These are phyloP conservation scores for Lithophane semibrunnea DNA, from an alignment of 2,888 invertebrate species.

Conservation along the genomic window DNA sequence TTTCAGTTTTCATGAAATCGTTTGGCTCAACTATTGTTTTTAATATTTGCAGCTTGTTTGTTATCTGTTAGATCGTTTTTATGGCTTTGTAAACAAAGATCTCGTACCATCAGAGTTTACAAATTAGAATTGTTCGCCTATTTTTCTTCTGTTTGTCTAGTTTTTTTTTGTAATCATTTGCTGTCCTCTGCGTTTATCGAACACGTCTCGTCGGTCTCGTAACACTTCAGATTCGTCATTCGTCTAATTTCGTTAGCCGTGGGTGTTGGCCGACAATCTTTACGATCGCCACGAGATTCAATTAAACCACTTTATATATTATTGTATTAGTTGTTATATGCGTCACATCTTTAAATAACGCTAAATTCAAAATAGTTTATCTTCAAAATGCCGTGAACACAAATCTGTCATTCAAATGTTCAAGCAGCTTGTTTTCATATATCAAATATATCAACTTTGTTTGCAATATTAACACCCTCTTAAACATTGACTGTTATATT, in stretches of 20 bases:
- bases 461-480: slow-evolving; percentile 51
- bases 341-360: slow-evolving; percentile 48
- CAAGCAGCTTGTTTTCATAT: slow-evolving; percentile 33
- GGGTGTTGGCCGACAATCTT: slow-evolving; percentile 74
- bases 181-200: slow-evolving; percentile 39
- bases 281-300: slow-evolving; percentile 71
- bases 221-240: slow-evolving; percentile 74
- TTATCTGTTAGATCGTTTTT: slow-evolving; percentile 19
- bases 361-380: slow-evolving; percentile 39
- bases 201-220: slow-evolving; percentile 32
- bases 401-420: slow-evolving; percentile 53
- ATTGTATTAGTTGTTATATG: slow-evolving; percentile 58
- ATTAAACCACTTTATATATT: slow-evolving; percentile 70
- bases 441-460: slow-evolving; percentile 54
- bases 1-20: slow-evolving; percentile 11
- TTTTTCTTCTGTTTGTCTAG: slow-evolving; percentile 15
- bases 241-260: slow-evolving; percentile 79
- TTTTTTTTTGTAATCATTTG: slow-evolving; percentile 18
- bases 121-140: slow-evolving; percentile 19
- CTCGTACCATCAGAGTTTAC: slow-evolving; percentile 4
- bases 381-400: slow-evolving; percentile 24
- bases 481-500: slow-evolving; percentile 64
- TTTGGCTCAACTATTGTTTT: slow-evolving; percentile 33
- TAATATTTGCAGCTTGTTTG: slow-evolving; percentile 21
- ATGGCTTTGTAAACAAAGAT: slow-evolving; percentile 34